Evolutionary conservation across 2,113 vertebrate genomes (phyloP).

Genomic region (Regulus satrapa): DNA sequence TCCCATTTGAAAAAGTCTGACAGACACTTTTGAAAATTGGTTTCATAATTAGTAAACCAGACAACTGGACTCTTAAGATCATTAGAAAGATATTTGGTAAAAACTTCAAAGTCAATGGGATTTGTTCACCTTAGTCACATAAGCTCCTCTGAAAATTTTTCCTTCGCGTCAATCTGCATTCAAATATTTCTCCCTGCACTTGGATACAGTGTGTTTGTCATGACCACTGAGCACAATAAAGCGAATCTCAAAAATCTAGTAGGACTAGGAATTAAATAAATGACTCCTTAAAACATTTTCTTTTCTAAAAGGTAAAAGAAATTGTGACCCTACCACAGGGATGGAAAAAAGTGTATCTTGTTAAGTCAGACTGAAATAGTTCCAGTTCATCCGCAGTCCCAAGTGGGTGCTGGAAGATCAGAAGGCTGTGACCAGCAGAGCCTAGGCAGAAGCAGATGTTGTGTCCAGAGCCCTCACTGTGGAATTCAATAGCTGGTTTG

Average conservation of each 20-base stretch:
- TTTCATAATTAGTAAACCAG: slow-evolving; percentile 19
- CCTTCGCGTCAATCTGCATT: not conserved
- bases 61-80: slow-evolving; percentile 16
- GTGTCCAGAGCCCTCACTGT: not conserved
- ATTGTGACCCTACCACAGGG: not conserved
- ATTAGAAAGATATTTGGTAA: slow-evolving; percentile 20
- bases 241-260: not conserved
- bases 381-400: slow-evolving; percentile 59
- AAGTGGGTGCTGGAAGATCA: slow-evolving; percentile 29
- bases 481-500: slow-evolving; percentile 37
- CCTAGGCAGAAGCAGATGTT: slow-evolving; percentile 60
- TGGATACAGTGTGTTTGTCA: not conserved
- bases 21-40: not conserved
- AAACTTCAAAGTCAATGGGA: slow-evolving; percentile 25
- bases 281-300: not conserved
- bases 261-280: not conserved
- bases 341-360: not conserved
- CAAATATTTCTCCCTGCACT: not conserved
- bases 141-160: slow-evolving; percentile 5
- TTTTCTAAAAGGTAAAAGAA: slow-evolving; percentile 27
- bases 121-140: slow-evolving; percentile 11
- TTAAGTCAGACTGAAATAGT: slow-evolving; percentile 25
- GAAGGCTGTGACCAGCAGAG: slow-evolving; percentile 24
- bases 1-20: not conserved
- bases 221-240: not conserved